These are phyloP conservation scores for Idris sp. DNA, from an alignment of 1,140 invertebrate species.

Conservation along the genomic window DNA sequence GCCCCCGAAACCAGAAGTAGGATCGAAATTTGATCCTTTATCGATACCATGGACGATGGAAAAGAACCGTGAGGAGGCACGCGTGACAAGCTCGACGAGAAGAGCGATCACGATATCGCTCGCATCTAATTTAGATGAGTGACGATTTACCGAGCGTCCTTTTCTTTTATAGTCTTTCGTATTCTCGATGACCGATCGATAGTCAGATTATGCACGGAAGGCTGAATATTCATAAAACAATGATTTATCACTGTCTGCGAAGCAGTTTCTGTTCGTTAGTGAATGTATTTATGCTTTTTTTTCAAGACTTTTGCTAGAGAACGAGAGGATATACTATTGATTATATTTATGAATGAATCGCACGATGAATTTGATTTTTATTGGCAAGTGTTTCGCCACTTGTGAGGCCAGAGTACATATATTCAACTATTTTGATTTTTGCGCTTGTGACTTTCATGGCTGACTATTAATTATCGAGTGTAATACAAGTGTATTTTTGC, in stretches of 20 bases:
- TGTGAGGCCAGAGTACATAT: conserved; percentile 33
- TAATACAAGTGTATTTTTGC: conserved; percentile 57
- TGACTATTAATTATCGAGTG: conserved; percentile 58
- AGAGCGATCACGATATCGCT: conserved; percentile 46
- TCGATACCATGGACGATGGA: conserved; percentile 39
- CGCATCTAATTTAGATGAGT: conserved; percentile 62
- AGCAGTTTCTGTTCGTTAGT: conserved; percentile 15
- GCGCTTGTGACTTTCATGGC: conserved; percentile 36
- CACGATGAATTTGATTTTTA: conserved; percentile 21
- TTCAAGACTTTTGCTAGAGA: conserved; percentile 13
- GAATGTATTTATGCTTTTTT: conserved; percentile 38
- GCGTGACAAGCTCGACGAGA: conserved; percentile 61
- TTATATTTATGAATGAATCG: conserved; percentile 58
- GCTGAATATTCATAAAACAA: conserved; percentile 64
- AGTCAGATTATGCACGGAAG: conserved; percentile 62
- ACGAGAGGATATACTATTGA: conserved; percentile 40
- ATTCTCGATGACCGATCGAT: conserved; percentile 58
- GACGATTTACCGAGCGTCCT: conserved; percentile 45
- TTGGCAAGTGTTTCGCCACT: conserved; percentile 37
- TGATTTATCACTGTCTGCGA: conserved; percentile 58
- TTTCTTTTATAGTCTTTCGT: conserved; percentile 18
- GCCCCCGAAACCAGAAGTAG: conserved; percentile 55
- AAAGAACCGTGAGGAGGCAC: conserved; percentile 53
- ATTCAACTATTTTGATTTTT: conserved; percentile 38
- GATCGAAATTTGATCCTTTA: conserved; percentile 55